Evolutionary conservation across 2,113 vertebrate species (phyloP), one percentile per base, ranked within the genome.

Genomic region (Coptodon rendalli): DNA sequence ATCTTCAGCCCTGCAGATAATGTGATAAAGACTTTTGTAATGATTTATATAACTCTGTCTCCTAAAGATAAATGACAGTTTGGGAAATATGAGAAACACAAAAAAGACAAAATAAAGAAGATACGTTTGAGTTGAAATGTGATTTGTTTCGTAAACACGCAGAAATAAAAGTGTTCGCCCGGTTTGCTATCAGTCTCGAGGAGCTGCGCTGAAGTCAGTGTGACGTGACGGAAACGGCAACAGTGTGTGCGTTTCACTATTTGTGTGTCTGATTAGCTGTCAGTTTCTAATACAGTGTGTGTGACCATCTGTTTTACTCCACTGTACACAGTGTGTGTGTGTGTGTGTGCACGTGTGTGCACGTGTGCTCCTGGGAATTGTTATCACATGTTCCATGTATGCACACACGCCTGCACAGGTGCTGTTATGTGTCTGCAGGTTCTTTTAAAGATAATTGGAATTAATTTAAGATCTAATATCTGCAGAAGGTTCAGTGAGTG

Each of bases 251-350:
- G 59, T 80, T 36, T 80, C 43, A 3, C n/a, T 78, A 40, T 61
- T 34, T 59, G 53, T 78, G 53, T 14, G 54, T 59, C 11, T 81
- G 56, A 91, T 91, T 63, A 86, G 52, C 71, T 80, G 40, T 87
- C n/a, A 81, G 31, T 87, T 87, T 85, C 76, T 90, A 43, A 88
- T 16, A 90, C 88, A 90, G 80, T 86, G 86, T 90, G 88, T 24
- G 53, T 40, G 3, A 86, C 91, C 88, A 92, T 92, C 91, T 92
- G 91, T 88, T 92, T 88, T 31, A 66, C 0, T 84, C 45, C 81
- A 84, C 81, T 82, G 7, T 66, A 52, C 40, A 83, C 63, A 16
- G 71, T 52, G 3, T 0, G 34, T 14, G 57, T 83, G 66, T 57
- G 38, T 16, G 68, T 71, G 40, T 10, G 61, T 6, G 43, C 6